phyloP scores from a whole-genome alignment of 2,113 vertebrate genomes.

The Mesitornis unicolor region DNA sequence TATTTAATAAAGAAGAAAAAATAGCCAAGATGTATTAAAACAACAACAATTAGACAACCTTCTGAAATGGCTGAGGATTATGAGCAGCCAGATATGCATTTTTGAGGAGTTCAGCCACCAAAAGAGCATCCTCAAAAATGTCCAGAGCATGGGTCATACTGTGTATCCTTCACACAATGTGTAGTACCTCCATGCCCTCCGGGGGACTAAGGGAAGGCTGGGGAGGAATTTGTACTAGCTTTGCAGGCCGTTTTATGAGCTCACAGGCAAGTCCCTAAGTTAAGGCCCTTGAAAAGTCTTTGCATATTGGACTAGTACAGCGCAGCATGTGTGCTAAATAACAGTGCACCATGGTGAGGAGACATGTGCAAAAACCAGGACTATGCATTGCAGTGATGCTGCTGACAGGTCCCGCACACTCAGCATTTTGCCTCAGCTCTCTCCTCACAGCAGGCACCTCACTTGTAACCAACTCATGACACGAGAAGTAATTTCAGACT shows the following conservation, averaged over 20 bases:
- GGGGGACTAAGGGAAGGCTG: not conserved
- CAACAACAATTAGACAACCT: accelerated
- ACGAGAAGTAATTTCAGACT: not conserved
- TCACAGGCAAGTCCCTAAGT: not conserved
- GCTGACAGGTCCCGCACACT: not conserved
- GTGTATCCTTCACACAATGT: not conserved
- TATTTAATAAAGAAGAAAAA: not conserved
- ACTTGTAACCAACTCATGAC: accelerated
- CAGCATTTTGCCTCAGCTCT: accelerated
- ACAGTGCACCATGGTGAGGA: not conserved
- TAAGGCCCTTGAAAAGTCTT: not conserved
- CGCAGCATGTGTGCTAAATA: not conserved
- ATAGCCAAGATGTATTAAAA: no score
- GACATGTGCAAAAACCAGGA: not conserved
- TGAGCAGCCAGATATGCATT: not conserved
- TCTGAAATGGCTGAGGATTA: not conserved
- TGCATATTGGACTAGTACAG: accelerated
- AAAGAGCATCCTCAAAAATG: not conserved
- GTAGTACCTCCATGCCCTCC: not conserved
- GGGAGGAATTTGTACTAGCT: not conserved
- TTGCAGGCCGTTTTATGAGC: not conserved
- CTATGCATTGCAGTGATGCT: not conserved
- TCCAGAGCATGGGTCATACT: accelerated
- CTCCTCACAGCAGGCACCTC: not conserved
- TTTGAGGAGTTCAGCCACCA: not conserved